A percentile compares a stretch with the other conserved stretches of the same genome.
These are phyloP conservation scores for Neuroscelio doddi DNA, from an alignment of 2,888 invertebrate genomes.

Conservation along the genomic window DNA sequence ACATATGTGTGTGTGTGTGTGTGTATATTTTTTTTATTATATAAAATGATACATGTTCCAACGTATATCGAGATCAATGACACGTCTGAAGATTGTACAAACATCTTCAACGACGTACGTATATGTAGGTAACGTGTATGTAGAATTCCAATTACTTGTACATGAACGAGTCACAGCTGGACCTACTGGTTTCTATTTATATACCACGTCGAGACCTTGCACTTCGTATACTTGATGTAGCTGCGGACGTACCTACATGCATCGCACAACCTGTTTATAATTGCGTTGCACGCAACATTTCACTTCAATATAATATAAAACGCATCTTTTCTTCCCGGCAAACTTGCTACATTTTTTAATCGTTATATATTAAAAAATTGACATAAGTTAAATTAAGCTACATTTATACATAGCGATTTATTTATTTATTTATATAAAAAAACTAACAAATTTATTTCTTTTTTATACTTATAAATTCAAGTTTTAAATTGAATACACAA, in stretches of 20 bases:
- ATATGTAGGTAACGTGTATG: conserved; percentile 57
- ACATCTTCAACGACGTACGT: conserved; percentile 56
- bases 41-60: too few relatives aligned
- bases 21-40: too few relatives aligned
- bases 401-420: too few relatives aligned
- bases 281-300: too few relatives aligned
- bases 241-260: too few relatives aligned
- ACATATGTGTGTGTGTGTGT: too few relatives aligned
- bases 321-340: neutral
- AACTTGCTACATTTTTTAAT: too few relatives aligned
- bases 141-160: conserved; percentile 65
- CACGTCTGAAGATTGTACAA: conserved; percentile 58
- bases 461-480: too few relatives aligned
- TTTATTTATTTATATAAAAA: too few relatives aligned
- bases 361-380: neutral
- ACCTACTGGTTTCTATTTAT: conserved; percentile 69
- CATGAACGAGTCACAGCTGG: conserved; percentile 63
- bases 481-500: too few relatives aligned
- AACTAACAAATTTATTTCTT: too few relatives aligned
- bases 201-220: conserved; percentile 58
- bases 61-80: conserved; percentile 63
- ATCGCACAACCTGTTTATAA: conserved; percentile 36
- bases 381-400: too few relatives aligned
- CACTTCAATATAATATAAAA: conserved; percentile 19
- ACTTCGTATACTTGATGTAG: conserved; percentile 38